Evolutionary conservation across 2,888 invertebrate genomes (phyloP), one percentile per base, ranked within the genome.

Genomic region (Lamellibrachia satsuma): DNA sequence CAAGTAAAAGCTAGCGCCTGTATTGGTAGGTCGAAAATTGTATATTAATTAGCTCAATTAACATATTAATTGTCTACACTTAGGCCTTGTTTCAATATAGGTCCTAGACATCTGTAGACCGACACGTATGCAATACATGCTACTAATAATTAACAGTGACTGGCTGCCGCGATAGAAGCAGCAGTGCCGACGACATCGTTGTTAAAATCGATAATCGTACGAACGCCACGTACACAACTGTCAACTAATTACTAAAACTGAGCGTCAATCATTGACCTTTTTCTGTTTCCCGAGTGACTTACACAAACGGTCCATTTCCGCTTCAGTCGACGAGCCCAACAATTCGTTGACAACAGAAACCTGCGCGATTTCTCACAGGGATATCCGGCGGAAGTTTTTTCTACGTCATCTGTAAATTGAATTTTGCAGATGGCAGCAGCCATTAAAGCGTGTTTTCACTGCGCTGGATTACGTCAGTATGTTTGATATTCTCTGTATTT

Each of bases 241-340:
- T 75, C 75, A 75, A 75, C 22, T 75, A 75, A 75, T 75, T 75
- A 75, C n/a, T 75, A 75, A 75, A 75, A 75, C 75, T n/a, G 75
- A 22, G 75, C 75, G 22, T 75, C 75, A 75, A 22, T 75, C n/a
- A n/a, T 75, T n/a, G 75, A 75, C 75, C 39, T 3, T 75, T 75
- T 15, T 75, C 75, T 75, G 15, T 75, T 22, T 75, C 22, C 3
- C 22, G 22, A 75, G n/a, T 75, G 75, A 6, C 75, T 6, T 6
- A 75, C 22, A 22, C 75, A 75, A 75, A 75, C 75, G 4, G 75
- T 75, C n/a, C 75, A 75, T 75, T 75, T 75, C 75, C 75, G 75
- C 75, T 75, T 22, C 57, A 57, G 57, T 11, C 57, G 15, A 75
- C 75, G 75, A 75, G 22, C 15, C 75, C 75, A n/a, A 75, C 22